Percentiles rank a stretch among this genome's conserved stretches.
Evolutionary conservation across 2,797 vertebrate species (phyloP).

Genomic region (Notoglanidium macrostoma): DNA sequence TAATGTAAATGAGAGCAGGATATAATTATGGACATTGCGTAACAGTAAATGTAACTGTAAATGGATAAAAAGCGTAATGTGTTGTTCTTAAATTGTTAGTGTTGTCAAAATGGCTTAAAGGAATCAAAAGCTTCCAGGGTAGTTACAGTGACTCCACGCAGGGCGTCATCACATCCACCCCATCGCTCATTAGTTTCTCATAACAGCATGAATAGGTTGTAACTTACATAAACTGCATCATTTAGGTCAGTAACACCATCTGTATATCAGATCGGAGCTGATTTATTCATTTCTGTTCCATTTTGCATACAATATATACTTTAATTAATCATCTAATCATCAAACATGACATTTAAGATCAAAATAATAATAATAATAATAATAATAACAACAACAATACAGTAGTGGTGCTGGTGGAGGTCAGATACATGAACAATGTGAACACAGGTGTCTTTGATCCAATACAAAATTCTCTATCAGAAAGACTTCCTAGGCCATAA

Average conservation of each 20-base stretch:
- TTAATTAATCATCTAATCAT: not conserved
- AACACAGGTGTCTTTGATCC: constrained; percentile 15
- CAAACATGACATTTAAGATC: too few relatives aligned
- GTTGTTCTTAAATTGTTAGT: not conserved
- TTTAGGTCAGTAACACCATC: not conserved
- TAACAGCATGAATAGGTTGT: not conserved
- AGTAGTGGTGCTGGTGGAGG: not conserved
- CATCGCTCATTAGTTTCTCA: not conserved
- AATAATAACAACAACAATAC: not conserved
- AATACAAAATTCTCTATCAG: constrained; percentile 23
- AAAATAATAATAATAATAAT: not conserved
- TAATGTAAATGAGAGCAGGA: too few relatives aligned
- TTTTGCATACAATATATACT: too few relatives aligned
- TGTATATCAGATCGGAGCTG: not conserved
- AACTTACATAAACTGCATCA: not conserved
- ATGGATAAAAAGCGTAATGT: not conserved
- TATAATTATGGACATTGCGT: too few relatives aligned
- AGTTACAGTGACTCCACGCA: not conserved
- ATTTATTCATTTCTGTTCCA: not conserved
- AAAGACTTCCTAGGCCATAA: not conserved
- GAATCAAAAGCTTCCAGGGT: not conserved
- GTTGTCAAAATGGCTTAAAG: not conserved
- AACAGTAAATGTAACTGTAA: not conserved
- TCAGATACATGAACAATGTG: not conserved
- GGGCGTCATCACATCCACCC: not conserved